Base-by-base conservation (phyloP, 2,797 vertebrate species). In the Sebastes variabilis region DNA sequence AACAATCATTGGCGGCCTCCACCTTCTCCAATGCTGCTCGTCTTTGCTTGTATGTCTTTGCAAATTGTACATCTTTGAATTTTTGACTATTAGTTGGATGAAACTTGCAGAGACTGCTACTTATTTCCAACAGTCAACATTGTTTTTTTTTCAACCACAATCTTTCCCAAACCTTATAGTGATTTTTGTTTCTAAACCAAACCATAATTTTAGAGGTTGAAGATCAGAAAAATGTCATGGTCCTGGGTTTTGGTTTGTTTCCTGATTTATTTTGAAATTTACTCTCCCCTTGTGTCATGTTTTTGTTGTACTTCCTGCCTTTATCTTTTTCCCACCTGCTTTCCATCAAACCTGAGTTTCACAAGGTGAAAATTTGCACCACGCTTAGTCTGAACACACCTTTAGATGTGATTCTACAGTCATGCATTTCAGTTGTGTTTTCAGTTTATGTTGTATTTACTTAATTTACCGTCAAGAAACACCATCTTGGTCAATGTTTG, bases 121-220 rank as follows among this genome's bases (percentile, higher is more conserved):
- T 0, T 42, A 14, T 42, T 16, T 42, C 38, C 38, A 0, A 16
- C 0, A 42, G 2, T 42, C 14, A 16, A 42, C 0, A 0, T 42
- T 42, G 14, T 0, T 68, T 68, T n/a, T n/a, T 6, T 70, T 58
- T 14, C 36, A 70, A 70, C 46, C 29, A 7, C 38, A 7, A 16
- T 42, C 6, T 42, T 16, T 42, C 14, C 14, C 14, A 68, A 0
- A 49, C 42, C 14, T 6, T 18, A 9, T 52, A 32, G 46, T 2
- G 2, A 22, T 24, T 42, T 59, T 9, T 6, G 0, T 46, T 72
- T 29, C 56, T 7, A 72, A 22, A 72, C 49, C 8, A 1, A 36
- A 59, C 55, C 27, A 2, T 16, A 46, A 22, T 67, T 6, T 29
- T 2, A 13, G 8, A 12, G 38, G 38, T 42, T 16, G 38, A 0